Base-by-base conservation (phyloP, 2,888 invertebrate species). In the Melanophora roralis region DNA sequence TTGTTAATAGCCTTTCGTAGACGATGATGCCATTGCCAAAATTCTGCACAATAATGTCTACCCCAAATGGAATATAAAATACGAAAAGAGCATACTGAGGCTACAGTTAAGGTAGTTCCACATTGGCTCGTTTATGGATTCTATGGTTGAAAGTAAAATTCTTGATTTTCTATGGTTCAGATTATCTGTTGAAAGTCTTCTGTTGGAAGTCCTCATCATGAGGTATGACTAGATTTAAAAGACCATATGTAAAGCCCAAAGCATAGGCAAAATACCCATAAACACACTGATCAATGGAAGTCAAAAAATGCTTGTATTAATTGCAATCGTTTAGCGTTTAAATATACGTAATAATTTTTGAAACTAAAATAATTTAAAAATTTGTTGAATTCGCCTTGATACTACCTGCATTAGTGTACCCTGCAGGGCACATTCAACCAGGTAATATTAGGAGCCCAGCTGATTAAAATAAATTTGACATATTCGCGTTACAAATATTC, bases 231-330 rank as follows among this genome's bases (percentile, higher is more conserved):
- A 76, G 36, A 45, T 77, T 32, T 57, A 71, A n/a, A 7, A 71
- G 14, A 9, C 65, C 49, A 36, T 77, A 7, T 2, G 32, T 51
- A 8, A 27, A 68, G 7, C 72, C 78, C 32, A 78, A 57, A 6
- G 38, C 55, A 34, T 73, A 73, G 5, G 60, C 67, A 23, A 62
- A 49, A n/a, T 62, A 49, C 1, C 67, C 72, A 68, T 60, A 73
- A 9, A 16, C 9, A n/a, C 55, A 78, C 34, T 73, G 32, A 40
- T 78, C 47, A 0, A 78, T n/a, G 1, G 73, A 67, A 2, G 71
- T 77, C 4, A 43, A 36, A 43, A 9, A n/a, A 36, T 23, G 9
- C 27, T 59, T 0, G 3, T 6, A 6, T 5, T 6, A 27, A 6
- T 27, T 27, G 6, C 27, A 27, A 27, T 6, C 3, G 6, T 27